Evolutionary conservation across 2,113 vertebrate species (phyloP).

Genomic region (Micronycteris hirsuta): DNA sequence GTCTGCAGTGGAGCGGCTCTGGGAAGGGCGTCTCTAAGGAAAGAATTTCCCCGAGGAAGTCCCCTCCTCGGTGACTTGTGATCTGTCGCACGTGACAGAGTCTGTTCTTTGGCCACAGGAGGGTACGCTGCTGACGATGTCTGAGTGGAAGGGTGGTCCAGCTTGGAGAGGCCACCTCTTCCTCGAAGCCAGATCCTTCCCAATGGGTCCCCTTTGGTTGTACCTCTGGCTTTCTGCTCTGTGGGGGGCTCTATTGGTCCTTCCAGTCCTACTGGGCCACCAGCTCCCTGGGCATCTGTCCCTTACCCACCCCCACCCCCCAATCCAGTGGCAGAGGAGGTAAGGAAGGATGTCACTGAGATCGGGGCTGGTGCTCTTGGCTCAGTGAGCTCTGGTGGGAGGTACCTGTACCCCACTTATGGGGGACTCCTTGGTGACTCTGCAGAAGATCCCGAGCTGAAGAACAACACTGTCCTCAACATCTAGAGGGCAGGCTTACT

Average conservation of each 20-base stretch:
- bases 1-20: neutral
- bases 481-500: neutral
- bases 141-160: neutral
- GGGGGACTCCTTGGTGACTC: neutral
- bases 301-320: no score
- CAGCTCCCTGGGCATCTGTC: neutral
- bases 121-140: rapidly evolving
- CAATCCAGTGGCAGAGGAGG: neutral
- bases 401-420: neutral
- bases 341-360: neutral
- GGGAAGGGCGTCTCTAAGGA: neutral
- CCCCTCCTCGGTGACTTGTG: neutral
- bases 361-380: neutral
- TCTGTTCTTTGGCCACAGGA: neutral
- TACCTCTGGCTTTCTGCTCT: neutral
- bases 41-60: neutral
- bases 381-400: neutral
- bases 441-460: neutral
- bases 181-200: neutral
- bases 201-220: rapidly evolving
- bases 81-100: no score
- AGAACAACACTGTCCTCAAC: neutral
- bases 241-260: neutral
- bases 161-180: neutral
- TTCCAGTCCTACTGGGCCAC: neutral